phyloP scores from a whole-genome alignment of 1,140 invertebrate genomes.

The Drosophila quadrilineata region DNA sequence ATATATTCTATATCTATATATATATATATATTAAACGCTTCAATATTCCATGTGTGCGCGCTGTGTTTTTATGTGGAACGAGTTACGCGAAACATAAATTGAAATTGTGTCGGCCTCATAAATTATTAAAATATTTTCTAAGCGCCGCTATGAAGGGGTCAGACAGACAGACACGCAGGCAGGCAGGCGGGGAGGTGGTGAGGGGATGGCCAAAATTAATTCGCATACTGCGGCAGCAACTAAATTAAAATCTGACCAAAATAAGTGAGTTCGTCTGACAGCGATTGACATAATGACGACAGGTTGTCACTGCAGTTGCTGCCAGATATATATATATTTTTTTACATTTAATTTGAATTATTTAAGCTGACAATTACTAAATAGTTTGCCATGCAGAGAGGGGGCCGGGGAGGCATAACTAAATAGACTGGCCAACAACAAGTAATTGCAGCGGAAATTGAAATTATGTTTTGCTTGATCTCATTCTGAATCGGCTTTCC shows the following conservation, averaged over 20 bases:
- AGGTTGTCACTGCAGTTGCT: constrained; percentile 6
- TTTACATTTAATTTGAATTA: constrained; percentile 60
- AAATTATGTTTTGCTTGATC: constrained; percentile 65
- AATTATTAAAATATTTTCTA: constrained; percentile 40
- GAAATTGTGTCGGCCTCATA: constrained; percentile 14
- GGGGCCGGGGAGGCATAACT: neutral
- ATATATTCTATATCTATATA: neutral
- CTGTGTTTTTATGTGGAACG: constrained; percentile 2
- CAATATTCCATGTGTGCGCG: constrained; percentile 23
- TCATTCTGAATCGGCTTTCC: constrained; percentile 47
- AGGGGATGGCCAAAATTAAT: neutral
- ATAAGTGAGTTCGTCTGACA: constrained; percentile 1
- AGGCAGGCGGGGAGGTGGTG: neutral
- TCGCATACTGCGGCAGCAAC: neutral
- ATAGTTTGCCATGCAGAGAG: too few relatives aligned
- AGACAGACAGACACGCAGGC: neutral
- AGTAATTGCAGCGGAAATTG: constrained; percentile 73
- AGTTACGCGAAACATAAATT: constrained; percentile 5
- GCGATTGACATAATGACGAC: constrained; percentile 37
- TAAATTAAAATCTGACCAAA: constrained; percentile 35
- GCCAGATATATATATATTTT: neutral
- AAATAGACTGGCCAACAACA: constrained; percentile 23
- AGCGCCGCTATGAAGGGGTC: too few relatives aligned
- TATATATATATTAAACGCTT: neutral
- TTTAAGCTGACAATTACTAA: constrained; percentile 53